Base-by-base conservation (phyloP, 2,797 vertebrate species). In the Thaleichthys pacificus region DNA sequence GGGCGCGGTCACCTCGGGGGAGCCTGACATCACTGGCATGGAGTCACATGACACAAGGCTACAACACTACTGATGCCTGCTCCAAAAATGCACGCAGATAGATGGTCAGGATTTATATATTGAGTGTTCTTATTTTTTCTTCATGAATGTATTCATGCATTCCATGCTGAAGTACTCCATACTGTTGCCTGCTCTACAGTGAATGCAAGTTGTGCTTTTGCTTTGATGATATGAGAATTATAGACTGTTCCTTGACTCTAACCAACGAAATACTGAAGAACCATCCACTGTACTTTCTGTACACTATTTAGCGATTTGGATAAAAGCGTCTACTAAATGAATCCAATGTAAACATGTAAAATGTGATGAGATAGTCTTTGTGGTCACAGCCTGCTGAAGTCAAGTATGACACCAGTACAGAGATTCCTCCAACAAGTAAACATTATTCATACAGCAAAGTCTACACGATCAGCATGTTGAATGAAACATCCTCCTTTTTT, bases 331-430 rank as follows among this genome's bases (percentile, higher is more conserved):
- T 47, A 47, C 42, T 47, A 12, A 47, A 47, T 47, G 42, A 14
- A 12, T 14, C 9, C 42, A 47, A 47, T 47, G 42, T 11, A 11
- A 47, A 47, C 42, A 47, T 47, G 42, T 47, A 8, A 47, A 47
- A 82, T 80, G 86, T 78, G 81, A 11, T 80, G 86, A 76, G 79
- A 14, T 15, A 12, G 51, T 15, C 8, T 66, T 47, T 26, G 64
- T 21, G 4, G n/a, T 17, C 54, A 32, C 77, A 69, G 49, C 12
- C 72, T 74, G 56, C 32, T 72, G 72, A 67, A 76, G 78, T 87
- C 77, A 71, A 54, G 68, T 73, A 73, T 72, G 78, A 76, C 79
- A 71, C 61, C 30, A 30, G 70, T 64, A 51, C 35, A 73, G 61
- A 42, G 32, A 80, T 72, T 63, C 42, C 42, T 47, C 9, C 42